Conservation (phyloP, 2,113 vertebrate species). For the Microcebus tavaratra region DNA sequence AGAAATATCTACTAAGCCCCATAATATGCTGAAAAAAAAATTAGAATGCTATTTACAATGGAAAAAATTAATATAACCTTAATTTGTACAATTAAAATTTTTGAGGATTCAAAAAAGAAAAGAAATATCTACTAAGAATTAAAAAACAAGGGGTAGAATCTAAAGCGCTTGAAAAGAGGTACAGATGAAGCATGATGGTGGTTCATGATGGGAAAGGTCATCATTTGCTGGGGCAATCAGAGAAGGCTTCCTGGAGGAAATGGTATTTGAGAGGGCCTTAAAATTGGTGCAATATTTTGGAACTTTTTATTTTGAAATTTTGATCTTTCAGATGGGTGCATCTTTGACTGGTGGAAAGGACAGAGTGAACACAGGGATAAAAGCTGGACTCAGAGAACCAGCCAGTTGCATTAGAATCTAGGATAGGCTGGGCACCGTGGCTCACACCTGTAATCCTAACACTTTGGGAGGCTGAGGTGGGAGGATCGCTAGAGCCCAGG, state of each 20-base stretch:
- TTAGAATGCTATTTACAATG: background rate
- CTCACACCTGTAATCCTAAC: too few relatives aligned
- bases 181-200: background rate
- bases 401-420: background rate
- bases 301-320: background rate
- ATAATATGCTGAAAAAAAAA: background rate
- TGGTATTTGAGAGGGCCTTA: background rate
- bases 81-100: constrained; percentile 17
- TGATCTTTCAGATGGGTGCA: background rate
- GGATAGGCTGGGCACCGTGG: background rate
- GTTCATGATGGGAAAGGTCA: background rate
- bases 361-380: background rate
- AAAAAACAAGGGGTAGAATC: background rate
- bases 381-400: background rate
- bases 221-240: background rate
- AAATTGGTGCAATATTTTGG: background rate
- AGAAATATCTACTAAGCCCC: background rate
- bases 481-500: too few relatives aligned
- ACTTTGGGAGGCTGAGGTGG: too few relatives aligned
- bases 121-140: background rate
- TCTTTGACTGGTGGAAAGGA: background rate
- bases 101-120: background rate
- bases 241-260: background rate
- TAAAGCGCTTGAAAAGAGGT: background rate
- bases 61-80: background rate